Conservation (phyloP, 1,140 invertebrate species). For the Drosophila rufa region DNA sequence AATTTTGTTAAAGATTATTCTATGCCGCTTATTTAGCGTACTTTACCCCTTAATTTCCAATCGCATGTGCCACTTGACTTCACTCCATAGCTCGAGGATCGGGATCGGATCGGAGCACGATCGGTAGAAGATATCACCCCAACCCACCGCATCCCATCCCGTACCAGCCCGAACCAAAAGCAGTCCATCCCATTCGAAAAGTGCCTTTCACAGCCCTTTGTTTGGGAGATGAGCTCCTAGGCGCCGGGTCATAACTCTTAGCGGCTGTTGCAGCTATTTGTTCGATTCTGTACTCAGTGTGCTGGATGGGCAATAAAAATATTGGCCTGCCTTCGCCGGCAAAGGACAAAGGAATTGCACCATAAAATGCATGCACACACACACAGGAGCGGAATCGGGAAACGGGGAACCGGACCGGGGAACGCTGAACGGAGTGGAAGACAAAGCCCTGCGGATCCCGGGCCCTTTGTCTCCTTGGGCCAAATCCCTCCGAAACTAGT, state of each 20-base stretch:
- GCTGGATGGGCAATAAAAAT: slow-evolving; percentile 70
- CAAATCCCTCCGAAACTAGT: slow-evolving; percentile 68
- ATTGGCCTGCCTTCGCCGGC: slow-evolving; percentile 77
- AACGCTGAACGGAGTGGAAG: slow-evolving; percentile 30
- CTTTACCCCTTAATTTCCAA: slow-evolving; percentile 45
- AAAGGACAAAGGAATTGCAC: slow-evolving; percentile 78
- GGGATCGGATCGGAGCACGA: slow-evolving; percentile 27
- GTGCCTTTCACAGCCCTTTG: slow-evolving; percentile 71
- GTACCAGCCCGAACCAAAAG: slow-evolving; percentile 1
- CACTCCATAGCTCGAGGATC: slow-evolving; percentile 9
- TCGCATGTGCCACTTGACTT: slow-evolving; percentile 47
- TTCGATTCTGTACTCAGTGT: slow-evolving; percentile 55
- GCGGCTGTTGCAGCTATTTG: slow-evolving; percentile 66
- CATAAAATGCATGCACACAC: slow-evolving; percentile 71
- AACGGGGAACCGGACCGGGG: slow-evolving; percentile 35
- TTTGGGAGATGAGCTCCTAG: slow-evolving; percentile 54
- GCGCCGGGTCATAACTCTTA: slow-evolving; percentile 82
- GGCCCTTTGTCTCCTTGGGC: slow-evolving; percentile 57
- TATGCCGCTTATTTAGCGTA: not conserved
- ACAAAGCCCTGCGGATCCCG: slow-evolving; percentile 59
- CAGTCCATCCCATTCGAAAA: slow-evolving; percentile 40
- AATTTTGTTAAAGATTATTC: not conserved
- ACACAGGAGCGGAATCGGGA: slow-evolving; percentile 27
- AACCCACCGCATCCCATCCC: not conserved
- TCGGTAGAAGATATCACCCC: slow-evolving; percentile 42